Percentiles rank a stretch among this genome's conserved stretches.
Evolutionary conservation across 2,113 vertebrate species (phyloP).

Genomic region (Caranx melampygus): DNA sequence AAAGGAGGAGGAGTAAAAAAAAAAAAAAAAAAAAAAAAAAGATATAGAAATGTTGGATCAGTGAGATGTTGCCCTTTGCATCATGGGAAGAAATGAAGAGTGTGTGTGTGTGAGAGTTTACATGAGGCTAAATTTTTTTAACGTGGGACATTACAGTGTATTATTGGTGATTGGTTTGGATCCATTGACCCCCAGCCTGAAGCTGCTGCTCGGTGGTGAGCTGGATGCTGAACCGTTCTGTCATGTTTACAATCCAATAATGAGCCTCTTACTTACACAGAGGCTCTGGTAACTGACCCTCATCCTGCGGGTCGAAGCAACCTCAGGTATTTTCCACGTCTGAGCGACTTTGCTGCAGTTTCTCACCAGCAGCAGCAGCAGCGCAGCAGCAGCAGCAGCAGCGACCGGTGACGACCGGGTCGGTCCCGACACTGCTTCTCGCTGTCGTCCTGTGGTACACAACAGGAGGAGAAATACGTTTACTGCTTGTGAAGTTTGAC

Average conservation of each 20-base stretch:
- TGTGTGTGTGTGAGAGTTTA: too few species aligned
- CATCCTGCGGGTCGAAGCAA: background rate
- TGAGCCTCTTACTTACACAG: background rate
- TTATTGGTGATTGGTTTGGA: background rate
- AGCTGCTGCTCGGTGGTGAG: too few species aligned
- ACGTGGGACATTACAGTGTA: background rate
- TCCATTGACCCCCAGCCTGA: too few species aligned
- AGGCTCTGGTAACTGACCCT: too few species aligned
- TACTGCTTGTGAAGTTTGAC: background rate
- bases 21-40: too few species aligned
- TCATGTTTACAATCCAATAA: conserved; percentile 3
- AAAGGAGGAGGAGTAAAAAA: too few species aligned
- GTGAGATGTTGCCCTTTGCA: too few species aligned
- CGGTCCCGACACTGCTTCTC: background rate
- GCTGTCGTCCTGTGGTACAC: too few species aligned
- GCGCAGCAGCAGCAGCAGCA: background rate
- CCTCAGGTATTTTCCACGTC: conserved; percentile 17
- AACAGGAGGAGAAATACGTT: too few species aligned
- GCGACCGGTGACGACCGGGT: conserved; percentile 2
- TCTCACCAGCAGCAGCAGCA: background rate
- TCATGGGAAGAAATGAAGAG: too few species aligned
- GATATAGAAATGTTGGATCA: too few species aligned
- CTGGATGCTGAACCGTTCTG: background rate
- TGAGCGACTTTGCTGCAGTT: conserved; percentile 1
- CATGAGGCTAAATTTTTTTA: background rate